Percentiles rank a stretch among this genome's conserved stretches.
phyloP scores from a whole-genome alignment of 1,140 invertebrate species.

The Amphibalanus amphitrite region DNA sequence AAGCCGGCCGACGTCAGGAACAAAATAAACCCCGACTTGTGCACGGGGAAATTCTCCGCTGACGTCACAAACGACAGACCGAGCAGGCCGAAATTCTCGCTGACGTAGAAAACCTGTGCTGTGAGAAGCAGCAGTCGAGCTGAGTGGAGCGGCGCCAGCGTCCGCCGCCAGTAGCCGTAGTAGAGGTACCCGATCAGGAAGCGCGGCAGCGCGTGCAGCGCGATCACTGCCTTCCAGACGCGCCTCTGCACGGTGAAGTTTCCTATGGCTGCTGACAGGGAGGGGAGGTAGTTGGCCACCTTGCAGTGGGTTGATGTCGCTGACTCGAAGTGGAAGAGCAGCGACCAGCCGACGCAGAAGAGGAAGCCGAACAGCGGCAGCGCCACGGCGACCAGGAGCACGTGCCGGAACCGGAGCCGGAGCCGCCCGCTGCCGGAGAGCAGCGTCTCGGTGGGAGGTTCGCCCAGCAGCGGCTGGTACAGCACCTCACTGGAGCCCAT shows the following conservation, averaged over 20 bases:
- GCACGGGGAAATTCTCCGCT: constrained; percentile 63
- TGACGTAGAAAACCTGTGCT: constrained; percentile 32
- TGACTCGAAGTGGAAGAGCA: constrained; percentile 43
- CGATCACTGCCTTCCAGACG: constrained; percentile 73
- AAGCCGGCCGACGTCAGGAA: constrained; percentile 73
- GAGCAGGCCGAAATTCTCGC: constrained; percentile 66
- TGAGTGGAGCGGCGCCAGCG: constrained; percentile 25
- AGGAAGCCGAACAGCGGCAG: background rate
- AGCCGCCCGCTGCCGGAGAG: background rate
- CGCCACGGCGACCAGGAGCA: background rate
- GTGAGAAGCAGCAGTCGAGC: constrained; percentile 36
- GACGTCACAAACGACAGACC: constrained; percentile 75
- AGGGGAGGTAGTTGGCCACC: constrained; percentile 75
- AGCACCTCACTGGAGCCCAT: no score
- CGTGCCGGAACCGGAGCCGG: background rate
- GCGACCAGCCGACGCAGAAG: background rate
- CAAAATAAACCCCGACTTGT: constrained; percentile 76
- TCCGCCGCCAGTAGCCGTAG: constrained; percentile 39
- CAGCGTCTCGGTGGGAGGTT: no score
- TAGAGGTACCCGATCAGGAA: constrained; percentile 53
- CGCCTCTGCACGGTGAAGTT: constrained; percentile 71
- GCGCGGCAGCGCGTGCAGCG: constrained; percentile 52
- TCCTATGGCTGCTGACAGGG: constrained; percentile 84
- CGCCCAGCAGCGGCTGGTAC: no score
- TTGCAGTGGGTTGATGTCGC: constrained; percentile 71